These are phyloP conservation scores for Platerodrilus igneus DNA, from an alignment of 2,888 invertebrate species.

Conservation along the genomic window DNA sequence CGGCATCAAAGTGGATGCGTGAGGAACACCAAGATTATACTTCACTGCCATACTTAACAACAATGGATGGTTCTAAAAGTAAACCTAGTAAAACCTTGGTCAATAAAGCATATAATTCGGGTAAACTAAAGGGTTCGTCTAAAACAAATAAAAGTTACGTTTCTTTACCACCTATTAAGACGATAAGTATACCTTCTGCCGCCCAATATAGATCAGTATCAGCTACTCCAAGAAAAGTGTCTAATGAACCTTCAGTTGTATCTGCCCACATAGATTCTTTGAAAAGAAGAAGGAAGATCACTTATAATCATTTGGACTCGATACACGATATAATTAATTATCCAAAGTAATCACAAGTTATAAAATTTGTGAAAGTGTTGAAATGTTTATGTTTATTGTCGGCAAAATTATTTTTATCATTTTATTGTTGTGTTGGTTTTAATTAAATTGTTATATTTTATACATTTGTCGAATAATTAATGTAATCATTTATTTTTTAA, in stretches of 20 bases:
- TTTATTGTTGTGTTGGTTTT: too few species aligned
- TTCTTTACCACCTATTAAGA: conserved; percentile 37
- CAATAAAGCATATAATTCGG: conserved; percentile 9
- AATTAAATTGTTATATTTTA: too few species aligned
- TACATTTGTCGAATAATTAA: too few species aligned
- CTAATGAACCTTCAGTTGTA: conserved; percentile 20
- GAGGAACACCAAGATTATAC: conserved; percentile 29
- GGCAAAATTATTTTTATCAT: too few species aligned
- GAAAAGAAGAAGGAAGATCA: background rate
- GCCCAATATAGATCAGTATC: conserved; percentile 40
- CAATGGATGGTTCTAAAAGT: conserved; percentile 27
- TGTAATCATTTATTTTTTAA: too few species aligned
- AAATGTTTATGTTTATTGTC: too few species aligned
- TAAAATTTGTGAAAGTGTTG: too few species aligned
- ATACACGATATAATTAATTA: too few species aligned
- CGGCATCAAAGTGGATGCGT: conserved; percentile 26
- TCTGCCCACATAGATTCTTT: conserved; percentile 9
- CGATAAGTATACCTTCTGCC: conserved; percentile 24
- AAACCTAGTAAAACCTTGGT: conserved; percentile 13
- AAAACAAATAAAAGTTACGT: conserved; percentile 27
- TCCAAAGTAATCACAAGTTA: too few species aligned
- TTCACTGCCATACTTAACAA: conserved; percentile 37
- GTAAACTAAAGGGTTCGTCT: conserved; percentile 13
- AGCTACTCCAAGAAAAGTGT: conserved; percentile 36
- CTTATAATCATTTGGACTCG: too few species aligned